Conservation (phyloP, 2,797 vertebrate genomes). For the Galagoides demidoff region DNA sequence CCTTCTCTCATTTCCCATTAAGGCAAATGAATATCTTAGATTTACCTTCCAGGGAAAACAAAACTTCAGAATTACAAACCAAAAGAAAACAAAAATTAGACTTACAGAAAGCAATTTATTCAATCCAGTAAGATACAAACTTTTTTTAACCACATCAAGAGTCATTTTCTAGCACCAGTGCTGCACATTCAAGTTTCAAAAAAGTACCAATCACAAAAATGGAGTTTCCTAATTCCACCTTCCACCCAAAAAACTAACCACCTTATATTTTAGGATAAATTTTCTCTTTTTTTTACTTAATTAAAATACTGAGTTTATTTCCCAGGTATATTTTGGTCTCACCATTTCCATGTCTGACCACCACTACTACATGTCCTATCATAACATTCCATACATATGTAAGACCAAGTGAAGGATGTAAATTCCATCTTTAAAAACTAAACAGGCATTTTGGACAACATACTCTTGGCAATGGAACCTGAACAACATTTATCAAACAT, state of each 20-base stretch:
- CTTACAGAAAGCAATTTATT: constrained; percentile 32
- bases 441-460: too few relatives aligned
- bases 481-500: too few relatives aligned
- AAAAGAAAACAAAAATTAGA: constrained; percentile 15
- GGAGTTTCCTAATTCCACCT: background rate
- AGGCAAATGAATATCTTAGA: background rate
- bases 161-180: constrained; percentile 25
- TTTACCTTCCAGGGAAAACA: constrained; percentile 6
- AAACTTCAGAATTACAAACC: constrained; percentile 1
- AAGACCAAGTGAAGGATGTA: too few relatives aligned
- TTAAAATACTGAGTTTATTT: too few relatives aligned
- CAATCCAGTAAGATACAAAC: background rate
- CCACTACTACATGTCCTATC: too few relatives aligned
- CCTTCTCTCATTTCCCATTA: background rate
- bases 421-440: too few relatives aligned
- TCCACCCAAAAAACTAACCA: constrained; percentile 22
- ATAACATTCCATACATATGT: too few relatives aligned
- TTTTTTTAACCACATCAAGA: background rate
- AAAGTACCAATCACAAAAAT: constrained; percentile 24
- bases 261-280: constrained; percentile 42
- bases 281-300: too few relatives aligned
- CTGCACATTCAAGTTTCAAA: background rate
- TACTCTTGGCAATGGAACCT: too few relatives aligned
- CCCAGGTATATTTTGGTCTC: too few relatives aligned
- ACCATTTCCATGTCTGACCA: too few relatives aligned